phyloP scores from a whole-genome alignment of 2,797 vertebrate genomes.

The Crax fasciolata region DNA sequence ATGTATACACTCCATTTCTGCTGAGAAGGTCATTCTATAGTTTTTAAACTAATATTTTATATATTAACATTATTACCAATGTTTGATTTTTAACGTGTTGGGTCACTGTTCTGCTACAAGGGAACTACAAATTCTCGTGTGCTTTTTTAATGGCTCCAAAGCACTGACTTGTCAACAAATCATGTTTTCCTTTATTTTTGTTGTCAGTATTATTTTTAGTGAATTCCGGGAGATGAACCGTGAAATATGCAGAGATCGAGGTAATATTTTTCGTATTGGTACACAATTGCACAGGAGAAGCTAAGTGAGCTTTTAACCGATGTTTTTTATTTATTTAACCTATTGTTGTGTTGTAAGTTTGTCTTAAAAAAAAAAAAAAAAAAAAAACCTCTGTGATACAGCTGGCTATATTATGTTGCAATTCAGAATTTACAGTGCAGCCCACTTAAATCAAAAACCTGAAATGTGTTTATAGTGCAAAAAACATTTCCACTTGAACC shows the following conservation, averaged over 20 bases:
- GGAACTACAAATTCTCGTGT: constrained; percentile 67
- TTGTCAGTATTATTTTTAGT: constrained; percentile 87
- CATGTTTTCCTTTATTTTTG: constrained; percentile 61
- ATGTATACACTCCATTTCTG: constrained; percentile 64
- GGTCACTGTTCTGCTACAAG: constrained; percentile 77
- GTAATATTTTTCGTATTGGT: constrained; percentile 81
- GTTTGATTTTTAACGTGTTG: constrained; percentile 72
- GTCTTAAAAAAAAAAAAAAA: constrained; percentile 49
- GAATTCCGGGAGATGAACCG: constrained; percentile 63
- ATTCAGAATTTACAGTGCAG: constrained; percentile 79
- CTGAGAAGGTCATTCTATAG: constrained; percentile 79
- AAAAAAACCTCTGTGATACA: constrained; percentile 66
- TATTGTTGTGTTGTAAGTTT: constrained; percentile 77
- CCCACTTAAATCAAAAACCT: constrained; percentile 81
- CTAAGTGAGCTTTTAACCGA: constrained; percentile 81
- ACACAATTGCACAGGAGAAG: constrained; percentile 81
- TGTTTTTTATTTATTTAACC: constrained; percentile 87
- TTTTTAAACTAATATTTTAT: constrained; percentile 87
- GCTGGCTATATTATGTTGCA: constrained; percentile 76
- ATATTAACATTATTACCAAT: constrained; percentile 82
- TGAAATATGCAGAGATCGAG: constrained; percentile 70
- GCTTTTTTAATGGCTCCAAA: constrained; percentile 75
- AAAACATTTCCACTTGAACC: constrained; percentile 22
- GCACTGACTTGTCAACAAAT: constrained; percentile 72
- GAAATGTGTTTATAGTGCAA: constrained; percentile 43